Conservation (phyloP, 2,797 vertebrate genomes). For the Tiaroga cobitis region DNA sequence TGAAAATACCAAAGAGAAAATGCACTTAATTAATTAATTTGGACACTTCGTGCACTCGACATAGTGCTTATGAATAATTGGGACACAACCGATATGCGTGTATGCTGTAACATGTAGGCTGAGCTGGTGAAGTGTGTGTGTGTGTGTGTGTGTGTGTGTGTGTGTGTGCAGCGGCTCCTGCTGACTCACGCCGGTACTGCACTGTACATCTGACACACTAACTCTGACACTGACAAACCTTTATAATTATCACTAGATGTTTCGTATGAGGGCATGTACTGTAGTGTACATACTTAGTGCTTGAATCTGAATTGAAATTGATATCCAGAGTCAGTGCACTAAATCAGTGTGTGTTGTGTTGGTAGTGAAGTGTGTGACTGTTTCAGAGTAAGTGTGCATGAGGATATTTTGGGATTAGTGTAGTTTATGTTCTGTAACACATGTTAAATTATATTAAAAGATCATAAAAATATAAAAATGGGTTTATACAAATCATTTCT, state of each 20-base stretch:
- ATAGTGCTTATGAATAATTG: not conserved
- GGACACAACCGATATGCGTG: not conserved
- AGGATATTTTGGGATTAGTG: not conserved
- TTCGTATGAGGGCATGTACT: not conserved
- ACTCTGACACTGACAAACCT: not conserved
- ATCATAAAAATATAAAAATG: too few species aligned
- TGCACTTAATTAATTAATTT: too few species aligned
- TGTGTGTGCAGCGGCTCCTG: conserved; percentile 3
- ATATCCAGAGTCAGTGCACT: not conserved
- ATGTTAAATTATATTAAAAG: not conserved
- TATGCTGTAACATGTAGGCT: not conserved
- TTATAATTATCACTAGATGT: not conserved
- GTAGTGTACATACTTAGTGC: not conserved
- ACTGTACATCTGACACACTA: too few species aligned
- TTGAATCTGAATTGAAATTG: not conserved
- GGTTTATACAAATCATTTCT: too few species aligned
- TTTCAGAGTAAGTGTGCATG: not conserved
- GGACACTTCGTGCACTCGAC: too few species aligned
- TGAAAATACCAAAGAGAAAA: too few species aligned
- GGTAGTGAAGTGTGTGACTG: not conserved
- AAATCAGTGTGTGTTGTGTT: not conserved
- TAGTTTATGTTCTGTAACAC: not conserved
- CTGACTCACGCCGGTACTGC: not conserved
- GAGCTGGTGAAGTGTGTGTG: too few species aligned
- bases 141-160: too few species aligned